Base-by-base conservation (phyloP, 1,140 invertebrate genomes). In the Euwallacea fornicatus region DNA sequence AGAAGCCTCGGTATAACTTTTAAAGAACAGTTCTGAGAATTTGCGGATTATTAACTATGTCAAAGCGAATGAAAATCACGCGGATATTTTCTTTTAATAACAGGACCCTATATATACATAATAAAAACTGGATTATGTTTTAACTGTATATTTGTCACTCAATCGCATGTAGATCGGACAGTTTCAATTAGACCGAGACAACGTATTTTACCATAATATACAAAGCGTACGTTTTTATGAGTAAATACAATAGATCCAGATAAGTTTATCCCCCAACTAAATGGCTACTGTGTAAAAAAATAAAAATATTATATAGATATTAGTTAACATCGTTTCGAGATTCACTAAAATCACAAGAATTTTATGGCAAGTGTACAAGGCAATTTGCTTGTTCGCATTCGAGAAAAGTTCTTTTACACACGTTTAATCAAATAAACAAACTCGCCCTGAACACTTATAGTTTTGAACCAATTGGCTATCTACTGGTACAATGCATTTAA, bases 321-420 rank as follows among this genome's bases (percentile, higher is more conserved):
- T 70, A 70, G 60, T 70, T 70, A 72, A 72, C 64, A 72, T 62
- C 64, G 50, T 65, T 63, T 61, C 59, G 71, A 72, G 71, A 72
- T 67, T 72, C 65, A 72, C 70, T 72, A 72, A 72, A 72, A 72
- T 72, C 70, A 72, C 65, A 72, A 66, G 58, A 61, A 69, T 65
- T 63, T 63, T 67, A 13, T 6, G 7, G 44, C 21, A 69, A 62
- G 55, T 69, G 55, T 62, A 43, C 42, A 69, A 62, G 47, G 42
- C 59, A 21, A 54, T 21, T 55, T 46, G 10, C 16, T 42, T 61
- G 4, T 33, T 33, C 21, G 4, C 21, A 33, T 33, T 33, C 21
- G 21, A 33, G 21, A 33, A 33, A 33, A 33, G 21, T 33, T 33
- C 21, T 33, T 33, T 33, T 33, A 33, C 21, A 33, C 1, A 33